phyloP scores from a whole-genome alignment of 2,797 vertebrate genomes.

The Cryptoprocta ferox region DNA sequence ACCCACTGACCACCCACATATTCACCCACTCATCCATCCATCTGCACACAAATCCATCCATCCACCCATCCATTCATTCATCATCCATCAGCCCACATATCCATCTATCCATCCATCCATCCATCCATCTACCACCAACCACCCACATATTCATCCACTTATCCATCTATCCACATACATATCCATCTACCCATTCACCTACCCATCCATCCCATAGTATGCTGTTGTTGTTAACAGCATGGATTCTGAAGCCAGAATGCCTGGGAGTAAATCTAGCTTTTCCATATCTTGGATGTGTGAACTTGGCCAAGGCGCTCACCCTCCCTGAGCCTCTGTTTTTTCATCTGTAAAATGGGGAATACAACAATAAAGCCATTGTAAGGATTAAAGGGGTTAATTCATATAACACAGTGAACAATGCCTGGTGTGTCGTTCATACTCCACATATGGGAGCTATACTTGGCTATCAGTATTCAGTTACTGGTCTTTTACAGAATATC shows the following conservation, averaged over 20 bases:
- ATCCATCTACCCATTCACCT: neutral
- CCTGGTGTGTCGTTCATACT: neutral
- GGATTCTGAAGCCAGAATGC: neutral
- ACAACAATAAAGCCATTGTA: fast-evolving
- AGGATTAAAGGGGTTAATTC: neutral
- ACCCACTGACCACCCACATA: neutral
- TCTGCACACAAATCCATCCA: neutral
- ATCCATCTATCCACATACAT: neutral
- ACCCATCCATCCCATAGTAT: neutral
- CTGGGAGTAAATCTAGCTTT: neutral
- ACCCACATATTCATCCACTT: neutral
- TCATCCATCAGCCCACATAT: neutral
- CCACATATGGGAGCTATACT: neutral
- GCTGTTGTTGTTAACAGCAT: neutral
- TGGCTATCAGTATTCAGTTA: neutral
- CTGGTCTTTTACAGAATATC: neutral
- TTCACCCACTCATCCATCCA: neutral
- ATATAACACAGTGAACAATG: neutral
- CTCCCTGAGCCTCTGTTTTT: neutral
- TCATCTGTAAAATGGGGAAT: neutral
- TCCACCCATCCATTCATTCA: neutral
- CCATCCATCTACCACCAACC: neutral
- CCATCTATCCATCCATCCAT: neutral
- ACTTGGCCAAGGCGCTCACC: neutral
- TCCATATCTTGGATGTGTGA: neutral